These are phyloP conservation scores for Andrena flavipes DNA, from an alignment of 2,888 invertebrate species.

Conservation along the genomic window DNA sequence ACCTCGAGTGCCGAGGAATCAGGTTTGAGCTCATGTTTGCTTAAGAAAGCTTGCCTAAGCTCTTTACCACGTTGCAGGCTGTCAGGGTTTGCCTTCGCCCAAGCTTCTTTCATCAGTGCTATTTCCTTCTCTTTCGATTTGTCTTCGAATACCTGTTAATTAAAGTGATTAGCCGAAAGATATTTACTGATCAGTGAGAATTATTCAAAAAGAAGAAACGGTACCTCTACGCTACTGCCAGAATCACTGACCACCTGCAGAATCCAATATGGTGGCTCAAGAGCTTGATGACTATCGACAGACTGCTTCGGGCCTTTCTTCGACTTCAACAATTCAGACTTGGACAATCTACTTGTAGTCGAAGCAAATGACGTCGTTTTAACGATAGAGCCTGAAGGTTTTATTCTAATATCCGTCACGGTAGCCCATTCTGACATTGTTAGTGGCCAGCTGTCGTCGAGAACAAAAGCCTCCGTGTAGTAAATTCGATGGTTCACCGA, in stretches of 20 bases:
- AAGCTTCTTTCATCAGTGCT: conserved; percentile 60
- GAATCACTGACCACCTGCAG: conserved; percentile 68
- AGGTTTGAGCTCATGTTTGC: conserved; percentile 16
- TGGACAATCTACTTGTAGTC: conserved; percentile 20
- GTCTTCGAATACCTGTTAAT: conserved; percentile 61
- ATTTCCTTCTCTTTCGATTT: conserved; percentile 62
- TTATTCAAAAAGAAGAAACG: not conserved
- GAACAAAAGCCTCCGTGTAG: conserved; percentile 78
- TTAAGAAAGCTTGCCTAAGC: conserved; percentile 65
- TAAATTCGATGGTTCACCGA: conserved; percentile 35
- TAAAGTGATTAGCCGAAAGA: not conserved
- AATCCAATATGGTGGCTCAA: conserved; percentile 70
- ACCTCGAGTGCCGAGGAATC: not conserved
- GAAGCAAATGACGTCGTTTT: conserved; percentile 25
- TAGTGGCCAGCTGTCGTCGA: conserved; percentile 84
- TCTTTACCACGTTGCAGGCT: conserved; percentile 66
- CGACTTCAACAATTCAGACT: not conserved
- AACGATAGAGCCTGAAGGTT: not conserved
- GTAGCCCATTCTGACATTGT: conserved; percentile 82
- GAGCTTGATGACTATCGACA: conserved; percentile 5
- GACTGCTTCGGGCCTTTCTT: conserved; percentile 37
- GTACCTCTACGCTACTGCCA: conserved; percentile 59
- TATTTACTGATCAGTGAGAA: not conserved
- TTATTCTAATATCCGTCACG: conserved; percentile 72
- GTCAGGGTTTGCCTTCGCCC: conserved; percentile 64